phyloP scores from a whole-genome alignment of 2,888 invertebrate species.

The Adela reaumurella region DNA sequence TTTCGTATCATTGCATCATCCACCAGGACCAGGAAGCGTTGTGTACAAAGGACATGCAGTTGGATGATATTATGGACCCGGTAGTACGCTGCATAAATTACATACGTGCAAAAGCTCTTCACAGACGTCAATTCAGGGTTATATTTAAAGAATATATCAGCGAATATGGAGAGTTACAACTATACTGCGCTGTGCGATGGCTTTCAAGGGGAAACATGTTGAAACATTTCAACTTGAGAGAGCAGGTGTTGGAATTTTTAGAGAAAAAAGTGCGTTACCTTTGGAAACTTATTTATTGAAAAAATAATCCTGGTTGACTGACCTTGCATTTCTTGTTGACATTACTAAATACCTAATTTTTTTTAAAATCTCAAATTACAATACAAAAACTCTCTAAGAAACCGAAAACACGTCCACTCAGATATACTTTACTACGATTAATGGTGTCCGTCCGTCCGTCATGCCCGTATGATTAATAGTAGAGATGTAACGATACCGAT shows the following conservation, averaged over 20 bases:
- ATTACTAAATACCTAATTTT: slow-evolving; percentile 5
- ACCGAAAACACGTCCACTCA: no score
- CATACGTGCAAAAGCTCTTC: slow-evolving; percentile 9
- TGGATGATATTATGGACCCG: slow-evolving; percentile 4
- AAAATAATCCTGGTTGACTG: slow-evolving; percentile 7
- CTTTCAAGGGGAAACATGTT: slow-evolving; percentile 8
- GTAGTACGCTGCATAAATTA: slow-evolving; percentile 7
- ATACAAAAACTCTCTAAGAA: no score
- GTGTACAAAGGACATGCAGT: slow-evolving; percentile 6
- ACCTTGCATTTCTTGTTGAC: slow-evolving; percentile 8
- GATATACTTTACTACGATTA: no score
- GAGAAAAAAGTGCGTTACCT: slow-evolving; percentile 6
- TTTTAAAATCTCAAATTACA: slow-evolving; percentile 2
- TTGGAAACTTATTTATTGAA: slow-evolving; percentile 8
- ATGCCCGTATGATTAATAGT: no score
- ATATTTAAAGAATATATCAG: slow-evolving; percentile 6
- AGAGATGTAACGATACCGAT: no score
- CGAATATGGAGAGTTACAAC: slow-evolving; percentile 9
- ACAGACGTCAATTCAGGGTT: slow-evolving; percentile 4
- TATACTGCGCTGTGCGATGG: slow-evolving; percentile 9
- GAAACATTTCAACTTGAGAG: slow-evolving; percentile 9
- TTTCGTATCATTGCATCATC: slow-evolving; percentile 9
- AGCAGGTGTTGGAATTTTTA: slow-evolving; percentile 6
- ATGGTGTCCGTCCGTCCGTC: no score
- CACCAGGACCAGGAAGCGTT: slow-evolving; percentile 8